phyloP scores from a whole-genome alignment of 2,113 vertebrate species.

The Prunella fulvescens region DNA sequence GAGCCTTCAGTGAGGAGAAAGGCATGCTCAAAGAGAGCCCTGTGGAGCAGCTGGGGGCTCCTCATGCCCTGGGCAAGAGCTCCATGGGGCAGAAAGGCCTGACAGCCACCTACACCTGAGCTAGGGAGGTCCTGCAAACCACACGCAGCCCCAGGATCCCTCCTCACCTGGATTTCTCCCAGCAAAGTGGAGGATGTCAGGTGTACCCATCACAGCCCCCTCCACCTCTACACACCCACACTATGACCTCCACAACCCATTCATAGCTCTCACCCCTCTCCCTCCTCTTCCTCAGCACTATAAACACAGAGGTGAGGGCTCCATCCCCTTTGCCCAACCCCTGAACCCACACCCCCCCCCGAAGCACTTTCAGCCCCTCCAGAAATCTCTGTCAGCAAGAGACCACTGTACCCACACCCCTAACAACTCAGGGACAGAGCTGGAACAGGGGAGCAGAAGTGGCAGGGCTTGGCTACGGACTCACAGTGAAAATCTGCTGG shows the following conservation, averaged over 20 bases:
- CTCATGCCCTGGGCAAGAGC: neutral
- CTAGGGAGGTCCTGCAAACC: neutral
- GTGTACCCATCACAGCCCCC: neutral
- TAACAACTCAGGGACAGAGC: neutral
- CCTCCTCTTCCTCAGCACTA: neutral
- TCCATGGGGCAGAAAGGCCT: neutral
- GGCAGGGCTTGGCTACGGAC: neutral
- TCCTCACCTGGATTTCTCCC: fast-evolving
- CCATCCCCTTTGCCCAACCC: neutral
- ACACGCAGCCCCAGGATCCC: fast-evolving
- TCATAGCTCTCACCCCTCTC: neutral
- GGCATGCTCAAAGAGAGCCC: neutral
- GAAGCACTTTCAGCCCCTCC: fast-evolving
- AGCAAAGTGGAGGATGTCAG: neutral
- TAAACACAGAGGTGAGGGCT: fast-evolving
- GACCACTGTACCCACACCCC: neutral
- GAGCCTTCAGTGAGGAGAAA: neutral
- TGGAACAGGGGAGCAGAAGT: neutral
- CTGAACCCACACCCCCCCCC: fast-evolving
- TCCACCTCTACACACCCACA: fast-evolving
- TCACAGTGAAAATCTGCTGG: neutral
- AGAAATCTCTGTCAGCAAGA: neutral
- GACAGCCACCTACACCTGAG: neutral
- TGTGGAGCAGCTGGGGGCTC: neutral
- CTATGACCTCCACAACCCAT: fast-evolving